phyloP scores from a whole-genome alignment of 2,797 vertebrate genomes.

The Ispidina lecontei region DNA sequence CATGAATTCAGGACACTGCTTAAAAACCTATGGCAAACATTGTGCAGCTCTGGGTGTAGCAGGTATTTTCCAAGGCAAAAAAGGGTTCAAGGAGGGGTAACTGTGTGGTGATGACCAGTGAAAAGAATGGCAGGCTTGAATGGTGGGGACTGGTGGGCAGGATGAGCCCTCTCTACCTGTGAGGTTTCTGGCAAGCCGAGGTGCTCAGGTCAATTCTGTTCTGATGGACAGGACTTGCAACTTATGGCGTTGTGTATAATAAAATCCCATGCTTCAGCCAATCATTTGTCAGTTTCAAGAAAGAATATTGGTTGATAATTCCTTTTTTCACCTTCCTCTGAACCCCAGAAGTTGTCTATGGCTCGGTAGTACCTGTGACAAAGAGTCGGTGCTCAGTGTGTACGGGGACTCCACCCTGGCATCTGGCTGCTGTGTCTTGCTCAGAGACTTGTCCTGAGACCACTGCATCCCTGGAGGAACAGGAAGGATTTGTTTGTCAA shows the following conservation, averaged over 20 bases:
- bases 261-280: neutral
- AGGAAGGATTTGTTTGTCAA: neutral
- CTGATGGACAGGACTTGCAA: neutral
- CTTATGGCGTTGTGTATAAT: neutral
- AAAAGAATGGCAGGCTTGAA: neutral
- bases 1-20: neutral
- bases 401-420: neutral
- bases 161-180: neutral
- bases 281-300: neutral
- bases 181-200: neutral
- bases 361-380: neutral
- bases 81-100: neutral
- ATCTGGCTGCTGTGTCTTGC: neutral
- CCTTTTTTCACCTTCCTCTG: neutral
- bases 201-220: neutral
- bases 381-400: neutral
- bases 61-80: neutral
- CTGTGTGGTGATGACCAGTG: neutral
- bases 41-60: neutral
- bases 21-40: neutral
- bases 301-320: neutral
- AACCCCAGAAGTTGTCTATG: neutral
- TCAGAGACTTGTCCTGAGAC: neutral
- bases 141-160: neutral
- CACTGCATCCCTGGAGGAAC: neutral